Evolutionary conservation across 2,113 vertebrate genomes (phyloP), one percentile per base, ranked within the genome.

Genomic region (Lophura nycthemera): DNA sequence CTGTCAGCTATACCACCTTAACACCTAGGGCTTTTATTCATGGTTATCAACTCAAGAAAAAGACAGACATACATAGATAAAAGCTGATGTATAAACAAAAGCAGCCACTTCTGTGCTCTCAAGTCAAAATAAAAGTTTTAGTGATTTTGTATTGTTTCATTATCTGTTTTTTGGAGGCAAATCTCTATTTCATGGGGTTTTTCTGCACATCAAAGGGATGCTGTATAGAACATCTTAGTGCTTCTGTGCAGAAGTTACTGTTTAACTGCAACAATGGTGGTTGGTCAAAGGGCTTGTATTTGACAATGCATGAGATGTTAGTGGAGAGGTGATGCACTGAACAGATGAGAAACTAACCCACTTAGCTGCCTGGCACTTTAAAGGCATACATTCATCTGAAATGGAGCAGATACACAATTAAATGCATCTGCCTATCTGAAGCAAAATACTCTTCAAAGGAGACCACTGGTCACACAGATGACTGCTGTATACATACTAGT

Each of bases 401-500:
- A 89, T 11, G 54, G 43, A 82, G 87, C 48, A 73, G 77, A 89
- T 45, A 66, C 27, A 36, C n/a, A 90, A 88, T 93, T 78, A 86
- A 93, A 87, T 20, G 18, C 59, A 92, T 84, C 77, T 93, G 83
- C 45, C 86, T 72, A 69, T 78, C 74, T 76, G 74, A 87, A 85
- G 70, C 25, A 94, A 94, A 94, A 89, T 16, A 30, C 2, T 93
- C 85, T 89, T 88, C 72, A 91, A 90, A 95, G 71, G 70, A 72
- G 15, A 72, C n/a, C 82, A 87, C 19, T 47, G 57, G 70, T 70
- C 71, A 88, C 69, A 40, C 45, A 93, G 66, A 36, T 30, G 40
- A 73, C 77, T 84, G 54, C 64, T 92, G 57, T 15, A 64, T 10
- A 67, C 24, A 24, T 14, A 69, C 22, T 82, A 32, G n/a, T 90